phyloP scores from a whole-genome alignment of 1,140 invertebrate genomes.

The Leguminivora glycinivorella region DNA sequence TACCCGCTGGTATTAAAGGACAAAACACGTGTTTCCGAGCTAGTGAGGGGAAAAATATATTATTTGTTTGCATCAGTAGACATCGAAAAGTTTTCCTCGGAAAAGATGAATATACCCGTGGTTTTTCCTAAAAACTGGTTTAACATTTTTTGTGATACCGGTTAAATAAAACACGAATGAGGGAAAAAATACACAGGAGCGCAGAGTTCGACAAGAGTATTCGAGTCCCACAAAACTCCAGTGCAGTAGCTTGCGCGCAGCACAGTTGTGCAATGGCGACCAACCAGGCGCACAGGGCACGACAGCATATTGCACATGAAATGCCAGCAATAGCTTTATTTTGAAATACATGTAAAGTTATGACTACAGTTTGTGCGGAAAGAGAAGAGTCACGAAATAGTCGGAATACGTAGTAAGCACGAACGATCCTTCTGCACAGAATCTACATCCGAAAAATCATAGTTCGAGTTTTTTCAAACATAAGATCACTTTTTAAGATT shows the following conservation, averaged over 20 bases:
- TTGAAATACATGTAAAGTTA: conserved; percentile 31
- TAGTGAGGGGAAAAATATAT: too few relatives aligned
- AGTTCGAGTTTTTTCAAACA: too few relatives aligned
- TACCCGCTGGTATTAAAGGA: too few relatives aligned
- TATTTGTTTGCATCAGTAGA: too few relatives aligned
- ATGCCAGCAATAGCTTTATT: conserved; percentile 16
- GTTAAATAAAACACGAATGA: conserved; percentile 29
- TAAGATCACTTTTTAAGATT: too few relatives aligned
- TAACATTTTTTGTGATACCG: conserved; percentile 22
- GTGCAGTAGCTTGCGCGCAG: conserved; percentile 31
- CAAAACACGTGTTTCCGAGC: too few relatives aligned
- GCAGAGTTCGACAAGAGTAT: conserved; percentile 45
- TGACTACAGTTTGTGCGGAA: conserved; percentile 23
- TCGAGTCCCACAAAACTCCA: conserved; percentile 33
- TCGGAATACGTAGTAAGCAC: too few relatives aligned
- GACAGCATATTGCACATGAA: conserved; percentile 9
- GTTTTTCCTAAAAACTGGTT: conserved; percentile 36
- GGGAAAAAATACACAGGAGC: conserved; percentile 49
- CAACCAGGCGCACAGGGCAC: conserved; percentile 49
- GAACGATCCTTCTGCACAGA: too few relatives aligned
- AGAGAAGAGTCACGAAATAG: too few relatives aligned
- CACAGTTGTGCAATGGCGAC: conserved; percentile 61
- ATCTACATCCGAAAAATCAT: too few relatives aligned
- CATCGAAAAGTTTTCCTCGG: too few relatives aligned
- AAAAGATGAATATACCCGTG: too few relatives aligned